These are phyloP conservation scores for Hirtodrosophila cameraria DNA, from an alignment of 2,888 invertebrate genomes.

Conservation along the genomic window DNA sequence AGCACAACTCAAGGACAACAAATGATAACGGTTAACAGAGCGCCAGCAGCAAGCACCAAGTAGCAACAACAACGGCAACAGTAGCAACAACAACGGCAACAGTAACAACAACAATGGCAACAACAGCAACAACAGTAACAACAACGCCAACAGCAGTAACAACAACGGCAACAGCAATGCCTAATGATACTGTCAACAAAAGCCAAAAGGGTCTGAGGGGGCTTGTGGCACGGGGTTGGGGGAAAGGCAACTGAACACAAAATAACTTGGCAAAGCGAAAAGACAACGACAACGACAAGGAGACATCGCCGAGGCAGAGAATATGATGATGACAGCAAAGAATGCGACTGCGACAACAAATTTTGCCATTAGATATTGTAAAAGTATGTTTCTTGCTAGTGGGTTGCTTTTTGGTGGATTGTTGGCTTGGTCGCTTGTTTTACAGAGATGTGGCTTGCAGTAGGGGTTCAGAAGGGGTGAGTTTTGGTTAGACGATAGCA, in stretches of 20 bases:
- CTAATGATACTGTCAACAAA: conserved; percentile 79
- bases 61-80: conserved; percentile 15
- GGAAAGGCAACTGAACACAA: conserved; percentile 1
- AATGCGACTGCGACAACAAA: conserved; percentile 65
- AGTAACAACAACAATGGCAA: conserved; percentile 56
- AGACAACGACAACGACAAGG: conserved; percentile 31
- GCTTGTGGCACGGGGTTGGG: not conserved
- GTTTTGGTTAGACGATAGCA: too few species aligned
- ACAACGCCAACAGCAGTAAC: conserved; percentile 13
- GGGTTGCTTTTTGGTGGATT: too few species aligned
- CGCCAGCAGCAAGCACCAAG: conserved; percentile 32
- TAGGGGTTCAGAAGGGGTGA: too few species aligned
- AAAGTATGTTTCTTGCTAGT: conserved; percentile 52
- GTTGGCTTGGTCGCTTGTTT: too few species aligned
- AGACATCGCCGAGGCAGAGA: conserved; percentile 38
- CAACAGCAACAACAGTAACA: conserved; percentile 53
- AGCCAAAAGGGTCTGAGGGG: conserved; percentile 41
- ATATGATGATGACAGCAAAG: conserved; percentile 75
- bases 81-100: conserved; percentile 11
- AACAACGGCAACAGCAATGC: conserved; percentile 49
- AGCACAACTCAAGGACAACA: conserved; percentile 76
- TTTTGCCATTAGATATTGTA: conserved; percentile 76
- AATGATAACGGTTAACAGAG: conserved; percentile 76
- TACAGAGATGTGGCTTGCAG: too few species aligned
- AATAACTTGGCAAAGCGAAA: conserved; percentile 41